These are phyloP conservation scores for Patella ulyssiponensis DNA, from an alignment of 2,888 invertebrate genomes.

Conservation along the genomic window DNA sequence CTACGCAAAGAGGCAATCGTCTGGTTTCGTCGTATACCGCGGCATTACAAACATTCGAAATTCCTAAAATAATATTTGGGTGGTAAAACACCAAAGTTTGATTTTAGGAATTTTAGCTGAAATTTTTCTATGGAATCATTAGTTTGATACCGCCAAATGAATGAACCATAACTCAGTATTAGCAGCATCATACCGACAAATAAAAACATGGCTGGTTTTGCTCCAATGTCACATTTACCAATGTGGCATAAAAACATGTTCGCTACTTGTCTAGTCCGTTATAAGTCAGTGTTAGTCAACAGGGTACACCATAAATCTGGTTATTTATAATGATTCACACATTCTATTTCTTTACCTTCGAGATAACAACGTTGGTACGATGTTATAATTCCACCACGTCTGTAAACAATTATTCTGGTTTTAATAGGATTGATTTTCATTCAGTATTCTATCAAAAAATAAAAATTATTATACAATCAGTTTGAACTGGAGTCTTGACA, in stretches of 20 bases:
- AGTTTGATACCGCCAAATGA: slow-evolving; percentile 20
- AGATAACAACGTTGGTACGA: slow-evolving; percentile 25
- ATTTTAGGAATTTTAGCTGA: slow-evolving; percentile 21
- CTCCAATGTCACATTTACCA: slow-evolving; percentile 9
- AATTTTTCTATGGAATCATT: slow-evolving; percentile 20
- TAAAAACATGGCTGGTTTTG: not conserved
- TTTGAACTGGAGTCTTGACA: not conserved
- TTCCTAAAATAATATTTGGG: no score
- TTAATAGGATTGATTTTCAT: no score
- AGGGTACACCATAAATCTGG: slow-evolving; percentile 13
- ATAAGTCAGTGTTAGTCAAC: not conserved
- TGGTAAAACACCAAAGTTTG: not conserved
- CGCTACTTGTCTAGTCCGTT: slow-evolving; percentile 12
- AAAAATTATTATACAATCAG: no score
- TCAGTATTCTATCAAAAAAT: no score
- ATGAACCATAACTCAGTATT: slow-evolving; percentile 21
- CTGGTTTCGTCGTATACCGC: slow-evolving; percentile 21
- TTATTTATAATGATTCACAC: slow-evolving; percentile 26
- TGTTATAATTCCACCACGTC: not conserved
- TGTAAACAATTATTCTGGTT: no score
- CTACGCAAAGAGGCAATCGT: no score
- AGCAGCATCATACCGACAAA: slow-evolving; percentile 23
- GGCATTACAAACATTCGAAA: slow-evolving; percentile 16
- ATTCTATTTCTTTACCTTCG: slow-evolving; percentile 17
- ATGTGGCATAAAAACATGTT: slow-evolving; percentile 5